Evolutionary conservation across 2,797 vertebrate species (phyloP).

Genomic region (Lepus oiostolus): DNA sequence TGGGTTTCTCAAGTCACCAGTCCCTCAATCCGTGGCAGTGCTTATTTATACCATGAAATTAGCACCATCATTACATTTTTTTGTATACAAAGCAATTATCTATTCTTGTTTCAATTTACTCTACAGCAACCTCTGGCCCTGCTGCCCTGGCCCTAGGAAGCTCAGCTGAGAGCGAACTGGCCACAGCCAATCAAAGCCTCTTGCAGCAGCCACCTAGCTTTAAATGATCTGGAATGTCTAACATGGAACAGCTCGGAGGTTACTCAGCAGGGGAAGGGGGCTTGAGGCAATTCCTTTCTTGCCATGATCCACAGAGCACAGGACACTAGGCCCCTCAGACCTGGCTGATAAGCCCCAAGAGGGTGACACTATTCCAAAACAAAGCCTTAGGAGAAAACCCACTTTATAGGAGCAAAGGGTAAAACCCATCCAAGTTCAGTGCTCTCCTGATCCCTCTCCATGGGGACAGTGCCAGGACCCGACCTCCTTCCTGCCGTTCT

Average conservation of each 20-base stretch:
- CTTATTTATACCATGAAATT: conserved; percentile 81
- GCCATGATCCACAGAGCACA: conserved; percentile 18
- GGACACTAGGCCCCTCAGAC: conserved; percentile 35
- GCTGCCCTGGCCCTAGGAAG: conserved; percentile 66
- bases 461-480: conserved; percentile 45
- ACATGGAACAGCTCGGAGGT: conserved; percentile 6
- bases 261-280: conserved; percentile 19
- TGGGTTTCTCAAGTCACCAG: conserved; percentile 63
- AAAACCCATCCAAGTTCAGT: neutral
- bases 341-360: conserved; percentile 47
- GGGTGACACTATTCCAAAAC: neutral
- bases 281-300: conserved; percentile 47
- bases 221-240: conserved; percentile 74
- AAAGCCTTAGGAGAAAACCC: conserved; percentile 56
- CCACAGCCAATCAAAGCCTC: conserved; percentile 30
- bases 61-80: conserved; percentile 84
- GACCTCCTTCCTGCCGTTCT: conserved; percentile 17
- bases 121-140: conserved; percentile 68
- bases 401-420: neutral
- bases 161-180: conserved; percentile 65
- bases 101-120: conserved; percentile 70
- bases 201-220: conserved; percentile 57
- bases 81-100: conserved; percentile 74
- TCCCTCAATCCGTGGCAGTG: conserved; percentile 81
- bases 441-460: conserved; percentile 51